These are phyloP conservation scores for Oreamnos americanus DNA, from an alignment of 2,113 vertebrate species.

Conservation along the genomic window DNA sequence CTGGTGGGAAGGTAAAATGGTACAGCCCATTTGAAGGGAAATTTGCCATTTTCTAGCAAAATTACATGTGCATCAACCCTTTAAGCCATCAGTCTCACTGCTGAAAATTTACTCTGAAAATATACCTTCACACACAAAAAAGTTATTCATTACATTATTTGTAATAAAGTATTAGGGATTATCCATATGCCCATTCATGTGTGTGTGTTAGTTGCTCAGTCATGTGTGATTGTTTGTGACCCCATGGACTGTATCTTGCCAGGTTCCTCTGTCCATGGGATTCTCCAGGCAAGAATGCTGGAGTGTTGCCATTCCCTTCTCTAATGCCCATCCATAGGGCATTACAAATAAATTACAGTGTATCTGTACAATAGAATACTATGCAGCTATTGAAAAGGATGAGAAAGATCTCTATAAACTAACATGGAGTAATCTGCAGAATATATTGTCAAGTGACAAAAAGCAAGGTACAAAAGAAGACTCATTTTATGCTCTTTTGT, in stretches of 20 bases:
- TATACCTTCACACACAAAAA: background rate
- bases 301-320: background rate
- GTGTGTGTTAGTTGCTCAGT: background rate
- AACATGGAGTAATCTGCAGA: background rate
- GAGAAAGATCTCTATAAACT: background rate
- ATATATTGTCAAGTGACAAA: background rate
- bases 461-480: background rate
- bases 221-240: background rate
- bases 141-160: background rate
- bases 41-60: background rate
- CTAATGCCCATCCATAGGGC: background rate
- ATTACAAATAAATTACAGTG: background rate
- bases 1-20: background rate
- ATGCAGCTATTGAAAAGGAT: background rate
- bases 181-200: background rate
- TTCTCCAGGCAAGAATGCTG: background rate
- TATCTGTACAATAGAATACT: background rate
- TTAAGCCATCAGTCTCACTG: background rate
- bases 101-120: slow-evolving; percentile 32
- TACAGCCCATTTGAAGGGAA: background rate
- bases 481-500: background rate
- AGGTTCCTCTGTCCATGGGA: background rate
- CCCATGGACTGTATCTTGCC: background rate
- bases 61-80: background rate
- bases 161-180: background rate